phyloP scores from a whole-genome alignment of 1,140 invertebrate genomes.

The Trialeurodes vaporariorum region DNA sequence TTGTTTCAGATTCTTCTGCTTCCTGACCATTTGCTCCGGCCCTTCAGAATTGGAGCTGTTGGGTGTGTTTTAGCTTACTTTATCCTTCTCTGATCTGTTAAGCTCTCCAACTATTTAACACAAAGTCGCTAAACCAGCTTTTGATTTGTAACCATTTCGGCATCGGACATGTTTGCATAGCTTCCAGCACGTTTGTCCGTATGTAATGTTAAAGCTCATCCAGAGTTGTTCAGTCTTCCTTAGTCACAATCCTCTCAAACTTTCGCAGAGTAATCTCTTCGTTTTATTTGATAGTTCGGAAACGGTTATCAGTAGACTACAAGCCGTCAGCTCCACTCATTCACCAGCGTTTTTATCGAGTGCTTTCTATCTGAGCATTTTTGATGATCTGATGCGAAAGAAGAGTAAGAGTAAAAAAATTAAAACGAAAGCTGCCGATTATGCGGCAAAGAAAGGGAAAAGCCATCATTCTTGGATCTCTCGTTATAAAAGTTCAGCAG shows the following conservation, averaged over 20 bases:
- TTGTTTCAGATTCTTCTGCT: not conserved
- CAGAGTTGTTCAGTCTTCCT: not conserved
- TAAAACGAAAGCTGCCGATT: not conserved
- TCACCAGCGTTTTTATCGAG: not conserved
- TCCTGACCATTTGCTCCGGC: not conserved
- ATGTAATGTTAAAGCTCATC: not conserved
- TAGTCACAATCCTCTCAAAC: not conserved
- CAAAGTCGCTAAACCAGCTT: not conserved
- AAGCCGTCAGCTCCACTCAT: not conserved
- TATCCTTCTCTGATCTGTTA: not conserved
- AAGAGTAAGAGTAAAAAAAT: not conserved
- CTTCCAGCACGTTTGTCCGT: not conserved
- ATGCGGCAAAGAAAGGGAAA: not conserved
- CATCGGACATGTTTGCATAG: not conserved
- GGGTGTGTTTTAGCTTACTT: not conserved
- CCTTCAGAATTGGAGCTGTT: not conserved
- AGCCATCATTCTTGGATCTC: not conserved
- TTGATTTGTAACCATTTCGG: not conserved
- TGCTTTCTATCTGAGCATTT: not conserved
- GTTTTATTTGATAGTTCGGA: not conserved
- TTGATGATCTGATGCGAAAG: not conserved
- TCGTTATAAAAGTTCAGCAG: not conserved
- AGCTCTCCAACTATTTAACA: not conserved
- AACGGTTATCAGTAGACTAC: not conserved
- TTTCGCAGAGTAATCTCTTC: not conserved